Percentiles rank a stretch among this genome's conserved stretches.
These are phyloP conservation scores for Hypotaenidia okinawae DNA, from an alignment of 2,797 vertebrate species.

Conservation along the genomic window DNA sequence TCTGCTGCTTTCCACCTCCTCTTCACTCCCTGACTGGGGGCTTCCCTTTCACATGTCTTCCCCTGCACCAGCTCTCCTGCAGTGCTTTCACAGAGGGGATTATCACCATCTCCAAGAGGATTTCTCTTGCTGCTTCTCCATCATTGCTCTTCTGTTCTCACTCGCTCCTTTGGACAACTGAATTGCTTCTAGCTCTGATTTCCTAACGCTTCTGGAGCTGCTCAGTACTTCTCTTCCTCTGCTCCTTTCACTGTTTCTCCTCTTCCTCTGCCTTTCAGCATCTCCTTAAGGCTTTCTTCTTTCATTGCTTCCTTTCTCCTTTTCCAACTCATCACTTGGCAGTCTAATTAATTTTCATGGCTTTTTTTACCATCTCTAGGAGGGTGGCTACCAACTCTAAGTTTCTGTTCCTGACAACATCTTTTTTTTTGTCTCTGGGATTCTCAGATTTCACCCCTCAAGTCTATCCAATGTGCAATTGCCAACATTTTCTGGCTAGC, in stretches of 20 bases:
- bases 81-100: background rate
- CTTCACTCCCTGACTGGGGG: background rate
- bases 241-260: background rate
- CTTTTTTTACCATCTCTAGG: background rate
- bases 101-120: background rate
- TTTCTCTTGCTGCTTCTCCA: background rate
- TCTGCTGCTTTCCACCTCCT: background rate
- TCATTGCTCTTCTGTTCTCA: background rate
- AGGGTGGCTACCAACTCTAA: constrained; percentile 13
- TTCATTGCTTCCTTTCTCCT: background rate
- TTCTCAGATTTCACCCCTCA: constrained; percentile 42
- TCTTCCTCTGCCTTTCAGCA: background rate
- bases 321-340: background rate
- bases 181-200: background rate
- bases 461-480: background rate
- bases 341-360: background rate
- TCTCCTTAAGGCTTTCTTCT: background rate
- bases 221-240: background rate
- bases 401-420: constrained; percentile 36
- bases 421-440: constrained; percentile 10
- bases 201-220: background rate
- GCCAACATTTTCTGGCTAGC: constrained; percentile 49
- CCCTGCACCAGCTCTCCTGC: background rate
- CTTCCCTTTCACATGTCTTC: rapidly evolving
- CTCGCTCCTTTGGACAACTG: background rate